A percentile compares a stretch with the other conserved stretches of the same genome.
Conservation (phyloP, 1,140 invertebrate genomes). For the Euborellia annulipes region DNA sequence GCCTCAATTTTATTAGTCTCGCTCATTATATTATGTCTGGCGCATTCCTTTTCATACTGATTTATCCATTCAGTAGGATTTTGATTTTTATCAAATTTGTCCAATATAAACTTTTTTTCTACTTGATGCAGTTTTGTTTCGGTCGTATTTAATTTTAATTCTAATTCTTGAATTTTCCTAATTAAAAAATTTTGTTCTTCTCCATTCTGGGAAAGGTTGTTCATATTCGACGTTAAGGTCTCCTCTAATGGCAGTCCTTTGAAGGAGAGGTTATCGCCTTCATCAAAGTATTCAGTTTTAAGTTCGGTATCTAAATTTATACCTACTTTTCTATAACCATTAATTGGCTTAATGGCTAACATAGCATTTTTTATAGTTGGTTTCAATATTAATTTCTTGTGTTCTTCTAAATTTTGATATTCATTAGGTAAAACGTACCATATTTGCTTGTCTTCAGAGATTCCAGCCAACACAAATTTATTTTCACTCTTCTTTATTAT, state of each 20-base stretch:
- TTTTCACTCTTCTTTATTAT: too few relatives aligned
- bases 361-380: too few relatives aligned
- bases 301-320: conserved; percentile 1
- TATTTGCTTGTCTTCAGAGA: too few relatives aligned
- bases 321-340: neutral
- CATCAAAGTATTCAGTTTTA: conserved; percentile 6
- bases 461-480: too few relatives aligned
- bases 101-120: conserved; percentile 5
- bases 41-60: conserved; percentile 5
- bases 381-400: too few relatives aligned
- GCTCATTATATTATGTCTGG: neutral
- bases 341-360: too few relatives aligned
- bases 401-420: too few relatives aligned
- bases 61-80: conserved; percentile 1
- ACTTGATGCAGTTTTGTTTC: neutral
- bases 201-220: too few relatives aligned
- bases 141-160: too few relatives aligned
- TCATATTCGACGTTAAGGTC: too few relatives aligned
- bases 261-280: conserved; percentile 3
- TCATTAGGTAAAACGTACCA: too few relatives aligned
- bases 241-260: conserved; percentile 5
- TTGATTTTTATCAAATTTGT: conserved; percentile 4
- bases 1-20: conserved; percentile 3
- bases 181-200: neutral
- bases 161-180: too few relatives aligned